A percentile compares a stretch with the other conserved stretches of the same genome.
Evolutionary conservation across 2,888 invertebrate genomes (phyloP).

Genomic region (Stenichneumon culpator): DNA sequence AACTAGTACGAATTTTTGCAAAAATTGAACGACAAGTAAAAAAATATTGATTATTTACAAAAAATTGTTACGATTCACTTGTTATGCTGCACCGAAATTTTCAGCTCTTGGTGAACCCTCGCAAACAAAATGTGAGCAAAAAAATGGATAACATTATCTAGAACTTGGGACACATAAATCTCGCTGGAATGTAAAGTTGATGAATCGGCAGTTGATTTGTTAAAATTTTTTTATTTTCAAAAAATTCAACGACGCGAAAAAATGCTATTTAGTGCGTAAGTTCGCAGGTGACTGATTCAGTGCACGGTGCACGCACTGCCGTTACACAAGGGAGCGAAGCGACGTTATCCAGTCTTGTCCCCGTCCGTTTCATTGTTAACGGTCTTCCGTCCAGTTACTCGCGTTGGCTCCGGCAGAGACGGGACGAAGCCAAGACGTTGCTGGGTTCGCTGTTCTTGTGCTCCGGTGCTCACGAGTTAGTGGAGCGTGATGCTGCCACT

Average conservation of each 20-base stretch:
- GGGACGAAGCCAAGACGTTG: constrained; percentile 4
- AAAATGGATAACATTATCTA: too few relatives aligned
- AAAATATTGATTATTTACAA: too few relatives aligned
- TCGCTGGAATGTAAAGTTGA: too few relatives aligned
- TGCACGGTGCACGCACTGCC: constrained; percentile 14
- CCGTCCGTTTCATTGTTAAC: constrained; percentile 33
- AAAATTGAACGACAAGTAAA: too few relatives aligned
- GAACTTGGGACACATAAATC: too few relatives aligned
- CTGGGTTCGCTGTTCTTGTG: neutral
- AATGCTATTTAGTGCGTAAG: neutral
- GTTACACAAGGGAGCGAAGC: constrained; percentile 19
- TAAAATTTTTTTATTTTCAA: too few relatives aligned
- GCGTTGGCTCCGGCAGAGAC: neutral
- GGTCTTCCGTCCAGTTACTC: constrained; percentile 26
- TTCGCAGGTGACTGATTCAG: neutral
- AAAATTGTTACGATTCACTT: too few relatives aligned
- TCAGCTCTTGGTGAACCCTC: too few relatives aligned
- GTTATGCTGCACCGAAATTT: too few relatives aligned
- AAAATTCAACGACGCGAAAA: neutral
- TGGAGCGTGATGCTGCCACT: constrained; percentile 32
- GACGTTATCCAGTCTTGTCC: constrained; percentile 26
- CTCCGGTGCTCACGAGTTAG: constrained; percentile 25
- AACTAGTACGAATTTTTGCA: too few relatives aligned
- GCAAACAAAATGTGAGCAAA: too few relatives aligned
- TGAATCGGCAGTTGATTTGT: too few relatives aligned